Evolutionary conservation across 2,888 invertebrate genomes (phyloP).

Genomic region (Helicoverpa assulta): DNA sequence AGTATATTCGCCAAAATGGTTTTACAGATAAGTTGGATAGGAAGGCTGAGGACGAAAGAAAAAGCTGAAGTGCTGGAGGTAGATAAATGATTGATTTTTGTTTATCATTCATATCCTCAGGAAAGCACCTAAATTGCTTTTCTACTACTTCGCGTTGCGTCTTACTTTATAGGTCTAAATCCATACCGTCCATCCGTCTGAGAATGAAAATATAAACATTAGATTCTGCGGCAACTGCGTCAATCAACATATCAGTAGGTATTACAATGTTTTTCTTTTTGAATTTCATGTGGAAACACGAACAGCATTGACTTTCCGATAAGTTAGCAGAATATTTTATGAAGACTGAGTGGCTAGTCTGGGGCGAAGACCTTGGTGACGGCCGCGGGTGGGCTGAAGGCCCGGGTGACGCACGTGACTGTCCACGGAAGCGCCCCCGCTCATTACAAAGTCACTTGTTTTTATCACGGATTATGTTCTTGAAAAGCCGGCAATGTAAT

Average conservation of each 20-base stretch:
- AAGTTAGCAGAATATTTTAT: constrained; percentile 37
- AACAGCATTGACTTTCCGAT: constrained; percentile 39
- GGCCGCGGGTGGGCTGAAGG: constrained; percentile 72
- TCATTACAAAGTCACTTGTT: constrained; percentile 48
- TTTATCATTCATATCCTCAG: no score
- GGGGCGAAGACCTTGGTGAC: constrained; percentile 70
- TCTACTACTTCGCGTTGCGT: no score
- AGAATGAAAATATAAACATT: constrained; percentile 3
- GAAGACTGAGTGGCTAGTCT: constrained; percentile 49
- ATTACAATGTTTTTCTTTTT: constrained; percentile 12
- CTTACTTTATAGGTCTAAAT: background rate
- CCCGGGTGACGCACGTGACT: constrained; percentile 72
- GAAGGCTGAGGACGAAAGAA: no score
- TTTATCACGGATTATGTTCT: constrained; percentile 27
- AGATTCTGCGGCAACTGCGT: background rate
- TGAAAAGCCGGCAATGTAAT: constrained; percentile 13
- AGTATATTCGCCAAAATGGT: no score
- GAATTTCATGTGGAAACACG: constrained; percentile 25
- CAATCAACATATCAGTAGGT: constrained; percentile 14
- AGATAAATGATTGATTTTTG: no score
- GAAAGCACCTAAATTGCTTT: no score
- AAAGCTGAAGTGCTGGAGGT: no score
- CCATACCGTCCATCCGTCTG: background rate
- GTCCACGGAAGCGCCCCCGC: constrained; percentile 68
- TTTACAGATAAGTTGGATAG: no score